A percentile compares a stretch with the other conserved stretches of the same genome.
Evolutionary conservation across 1,140 invertebrate genomes (phyloP).

Genomic region (Brachionus asplanchnoidis): DNA sequence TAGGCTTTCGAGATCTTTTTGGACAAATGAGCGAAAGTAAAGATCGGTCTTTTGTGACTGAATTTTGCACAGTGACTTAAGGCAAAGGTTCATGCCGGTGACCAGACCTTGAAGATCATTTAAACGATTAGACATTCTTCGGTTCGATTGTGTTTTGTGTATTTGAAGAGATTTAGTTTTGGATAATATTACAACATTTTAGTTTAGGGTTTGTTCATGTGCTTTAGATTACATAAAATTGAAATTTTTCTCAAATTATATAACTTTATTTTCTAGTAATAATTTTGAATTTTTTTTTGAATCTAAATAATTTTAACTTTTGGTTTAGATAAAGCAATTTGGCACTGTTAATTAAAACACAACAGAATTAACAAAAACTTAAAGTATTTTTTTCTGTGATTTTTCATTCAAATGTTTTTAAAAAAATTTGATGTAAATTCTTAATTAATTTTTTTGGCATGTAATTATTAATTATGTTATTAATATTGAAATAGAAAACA

Average conservation of each 20-base stretch:
- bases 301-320: background rate
- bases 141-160: background rate
- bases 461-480: no score
- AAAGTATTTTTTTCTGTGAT: no score
- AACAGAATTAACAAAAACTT: no score
- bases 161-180: background rate
- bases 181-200: background rate
- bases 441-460: no score
- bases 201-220: background rate
- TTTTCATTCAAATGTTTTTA: no score
- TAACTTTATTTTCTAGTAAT: background rate
- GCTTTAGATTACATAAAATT: background rate
- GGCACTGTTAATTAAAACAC: no score
- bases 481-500: no score
- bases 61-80: background rate
- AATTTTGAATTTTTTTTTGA: background rate
- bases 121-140: background rate
- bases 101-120: conserved; percentile 28
- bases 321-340: background rate
- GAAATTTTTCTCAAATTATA: background rate
- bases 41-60: background rate
- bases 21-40: conserved; percentile 25
- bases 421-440: no score
- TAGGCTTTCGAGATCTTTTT: conserved; percentile 28
- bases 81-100: background rate